Conservation (phyloP, 2,888 invertebrate species). For the Drosophila percnosoma region DNA sequence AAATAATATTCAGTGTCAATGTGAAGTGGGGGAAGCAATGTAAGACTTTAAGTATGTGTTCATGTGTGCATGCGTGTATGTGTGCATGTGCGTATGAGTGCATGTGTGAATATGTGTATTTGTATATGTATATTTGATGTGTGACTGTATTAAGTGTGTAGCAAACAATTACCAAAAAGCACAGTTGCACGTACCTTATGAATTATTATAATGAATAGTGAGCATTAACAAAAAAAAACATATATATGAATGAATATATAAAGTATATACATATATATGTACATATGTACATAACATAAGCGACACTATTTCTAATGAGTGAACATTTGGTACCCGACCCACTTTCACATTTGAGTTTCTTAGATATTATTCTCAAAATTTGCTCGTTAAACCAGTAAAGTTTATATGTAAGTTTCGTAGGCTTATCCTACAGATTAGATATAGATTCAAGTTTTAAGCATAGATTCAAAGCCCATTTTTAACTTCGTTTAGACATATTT, state of each 20-base stretch:
- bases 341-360: neutral
- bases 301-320: neutral
- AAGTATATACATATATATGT: neutral
- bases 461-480: neutral
- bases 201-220: constrained; percentile 21
- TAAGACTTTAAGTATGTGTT: neutral
- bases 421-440: neutral
- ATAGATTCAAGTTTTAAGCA: neutral
- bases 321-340: constrained; percentile 5
- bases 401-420: neutral
- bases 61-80: neutral
- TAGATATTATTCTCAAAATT: neutral
- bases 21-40: constrained; percentile 14
- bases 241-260: neutral
- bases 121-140: neutral
- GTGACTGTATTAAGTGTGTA: constrained; percentile 1
- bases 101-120: neutral
- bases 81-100: too few species aligned
- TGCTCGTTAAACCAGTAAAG: neutral
- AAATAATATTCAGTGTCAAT: constrained; percentile 72
- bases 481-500: neutral
- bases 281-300: neutral
- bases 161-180: constrained; percentile 30
- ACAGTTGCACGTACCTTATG: constrained; percentile 8
- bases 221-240: constrained; percentile 14